Base-by-base conservation (phyloP, 2,113 vertebrate genomes). In the Callopanchax toddi region DNA sequence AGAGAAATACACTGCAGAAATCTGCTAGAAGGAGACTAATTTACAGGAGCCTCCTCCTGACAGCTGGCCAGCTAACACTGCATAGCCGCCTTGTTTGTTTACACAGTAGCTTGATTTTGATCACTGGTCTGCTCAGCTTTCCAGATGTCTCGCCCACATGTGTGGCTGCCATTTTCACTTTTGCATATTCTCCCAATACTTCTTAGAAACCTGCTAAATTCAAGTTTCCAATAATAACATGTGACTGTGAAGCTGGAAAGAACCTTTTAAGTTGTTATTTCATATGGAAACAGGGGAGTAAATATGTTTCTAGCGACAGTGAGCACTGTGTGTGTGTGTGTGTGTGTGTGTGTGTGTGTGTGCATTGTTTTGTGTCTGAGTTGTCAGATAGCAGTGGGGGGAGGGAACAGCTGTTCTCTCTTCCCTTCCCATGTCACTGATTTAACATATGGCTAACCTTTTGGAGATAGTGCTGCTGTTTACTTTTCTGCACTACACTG, bases 381-480 rank as follows among this genome's bases (percentile, higher is more conserved):
- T 18, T 50, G 60, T 85, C 65, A 78, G 83, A 83, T 76, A 59
- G 76, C 57, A 43, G 72, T 53, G 75, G 67, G 52, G n/a, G 58
- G 50, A 36, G 45, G 66, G 74, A 83, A 74, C 78, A 74, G 74
- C 69, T 83, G 83, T 84, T 86, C 68, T 44, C 67, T 56, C 70
- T 18, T 57, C 77, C 73, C 71, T 55, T 79, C 85, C 78, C 76
- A 67, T 76, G 78, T 71, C 78, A 83, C 84, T 79, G 88, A 86
- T 91, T 92, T 89, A 89, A 85, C 91, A 91, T 90, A 85, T 87
- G 90, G 86, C 85, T 89, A 90, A 89, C 83, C 86, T 90, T 88
- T 89, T 87, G 82, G 73, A 89, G 90, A 92, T 91, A 89, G 82
- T 43, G 83, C 65, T 36, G 66, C 80, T 84, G 83, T 91, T 84